phyloP scores from a whole-genome alignment of 2,113 vertebrate species.

The Limanda limanda region DNA sequence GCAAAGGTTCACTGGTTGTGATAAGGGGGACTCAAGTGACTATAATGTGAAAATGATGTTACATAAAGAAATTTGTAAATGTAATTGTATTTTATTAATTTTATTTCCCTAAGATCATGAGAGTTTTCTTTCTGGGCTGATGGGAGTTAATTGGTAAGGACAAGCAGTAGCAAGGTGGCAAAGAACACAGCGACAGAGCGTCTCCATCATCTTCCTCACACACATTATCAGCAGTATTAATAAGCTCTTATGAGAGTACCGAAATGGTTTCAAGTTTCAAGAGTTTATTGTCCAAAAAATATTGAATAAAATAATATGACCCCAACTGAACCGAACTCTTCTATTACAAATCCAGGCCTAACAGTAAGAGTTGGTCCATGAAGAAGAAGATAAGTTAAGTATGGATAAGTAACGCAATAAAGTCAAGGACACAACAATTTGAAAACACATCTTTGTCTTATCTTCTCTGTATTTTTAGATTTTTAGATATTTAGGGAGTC shows the following conservation, averaged over 20 bases:
- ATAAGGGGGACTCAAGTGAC: too few species aligned
- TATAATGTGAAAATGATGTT: too few species aligned
- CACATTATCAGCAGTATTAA: not conserved
- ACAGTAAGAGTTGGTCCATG: not conserved
- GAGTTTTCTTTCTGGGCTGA: too few species aligned
- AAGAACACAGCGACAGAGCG: not conserved
- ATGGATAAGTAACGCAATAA: not conserved
- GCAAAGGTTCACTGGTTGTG: too few species aligned
- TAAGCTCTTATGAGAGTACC: not conserved
- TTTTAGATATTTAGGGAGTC: not conserved
- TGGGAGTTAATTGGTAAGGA: too few species aligned
- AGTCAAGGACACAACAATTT: not conserved
- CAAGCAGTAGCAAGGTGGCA: not conserved
- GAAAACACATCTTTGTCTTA: not conserved
- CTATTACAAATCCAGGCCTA: not conserved
- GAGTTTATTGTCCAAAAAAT: too few species aligned
- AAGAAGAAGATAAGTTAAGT: not conserved
- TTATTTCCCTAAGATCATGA: too few species aligned
- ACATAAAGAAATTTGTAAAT: too few species aligned
- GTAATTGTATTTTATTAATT: too few species aligned
- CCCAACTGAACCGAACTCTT: not conserved
- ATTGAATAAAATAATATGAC: too few species aligned
- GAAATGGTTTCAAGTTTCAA: not conserved
- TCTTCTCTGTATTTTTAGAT: not conserved
- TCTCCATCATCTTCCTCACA: not conserved